Base-by-base conservation (phyloP, 1,140 invertebrate species). In the Seison nebaliae region DNA sequence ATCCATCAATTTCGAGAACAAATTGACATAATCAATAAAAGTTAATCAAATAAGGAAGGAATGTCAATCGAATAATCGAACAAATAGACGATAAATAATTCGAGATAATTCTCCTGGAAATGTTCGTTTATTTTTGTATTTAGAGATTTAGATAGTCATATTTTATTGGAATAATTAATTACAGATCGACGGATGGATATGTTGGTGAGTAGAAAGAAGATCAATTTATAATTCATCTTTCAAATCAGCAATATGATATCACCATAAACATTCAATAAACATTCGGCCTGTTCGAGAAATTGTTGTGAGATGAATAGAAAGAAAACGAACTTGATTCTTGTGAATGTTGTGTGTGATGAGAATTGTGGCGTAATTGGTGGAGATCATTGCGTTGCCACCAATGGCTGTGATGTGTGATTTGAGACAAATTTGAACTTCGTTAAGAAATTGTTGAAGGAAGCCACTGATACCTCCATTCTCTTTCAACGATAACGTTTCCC, bases 331-430 rank as follows among this genome's bases (percentile, higher is more conserved):
- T 68, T 91, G 81, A 64, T 88, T 88, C 62, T 88, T 88, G 53
- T 88, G 79, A 42, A 77, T 71, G 58, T 78, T 86, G 57, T 81
- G 74, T 36, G 76, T 67, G 14, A 93, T 61, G 43, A 81, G 70
- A 47, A 77, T 73, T 57, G 88, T 76, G 3, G 71, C 76, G 68
- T 88, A 73, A 51, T 79, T 80, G 58, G 80, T 86, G 0, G 79
- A 73, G 0, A 84, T 73, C 64, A 93, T 71, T 1, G 79, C 80
- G 62, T 93, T 91, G 8, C 83, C 83, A 21, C 81, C 80, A n/a
- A 91, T 58, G 7, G 79, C 75, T 1, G 75, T 70, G 5, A 86
- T 76, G 56, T 91, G 80, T 11, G 80, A 77, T 31, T 83, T 65
- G 8, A 80, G 74, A 43, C 88, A 80, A 1, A 78, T 77, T 47